Base-by-base conservation (phyloP, 2,113 vertebrate species). In the Hepsetus odoe region DNA sequence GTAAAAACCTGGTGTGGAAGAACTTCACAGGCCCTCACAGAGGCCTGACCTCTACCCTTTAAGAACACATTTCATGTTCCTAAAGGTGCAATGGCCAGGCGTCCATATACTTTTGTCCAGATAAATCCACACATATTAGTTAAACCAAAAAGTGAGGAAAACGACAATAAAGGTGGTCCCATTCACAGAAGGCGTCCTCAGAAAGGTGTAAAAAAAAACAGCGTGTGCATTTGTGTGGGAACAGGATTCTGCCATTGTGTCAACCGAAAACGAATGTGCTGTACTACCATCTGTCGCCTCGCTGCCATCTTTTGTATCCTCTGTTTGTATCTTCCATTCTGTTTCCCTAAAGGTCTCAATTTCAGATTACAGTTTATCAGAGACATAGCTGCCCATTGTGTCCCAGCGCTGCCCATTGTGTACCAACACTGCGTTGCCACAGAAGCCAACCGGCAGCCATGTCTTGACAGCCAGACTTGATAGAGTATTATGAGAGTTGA, bases 241-340 rank as follows among this genome's bases (percentile, higher is more conserved):
- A 26, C 10, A 49, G 42, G 49, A 38, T 16, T 1, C 22, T 38
- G 49, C 56, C 53, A 28, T 55, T 44, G 9, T 53, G 20, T 53
- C 38, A 28, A 42, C 58, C 40, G 22, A 42, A 51, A 62, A 26
- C 20, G 0, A 49, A 46, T 61, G 12, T 33, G 28, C 20, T 33
- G 42, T 62, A 42, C 30, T 74, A 32, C 20, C 70, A 35, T 74
- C 56, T 74, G 28, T 62, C 40, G n/a, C 1, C 56, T 26, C 49
- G 14, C 24, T 35, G 40, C 7, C 56, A 22, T 46, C 58, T 33
- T 24, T 30, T 64, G 26, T 42, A 61, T 14, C 13, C 1, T 18
- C 12, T 18, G 24, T 24, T 4, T 4, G 51, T 55, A 20, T 55
- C 51, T 22, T 11, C 9, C 32, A 4, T 13, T 30, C 32, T 35